Evolutionary conservation across 2,888 invertebrate species (phyloP).

Genomic region (Clanis bilineata): DNA sequence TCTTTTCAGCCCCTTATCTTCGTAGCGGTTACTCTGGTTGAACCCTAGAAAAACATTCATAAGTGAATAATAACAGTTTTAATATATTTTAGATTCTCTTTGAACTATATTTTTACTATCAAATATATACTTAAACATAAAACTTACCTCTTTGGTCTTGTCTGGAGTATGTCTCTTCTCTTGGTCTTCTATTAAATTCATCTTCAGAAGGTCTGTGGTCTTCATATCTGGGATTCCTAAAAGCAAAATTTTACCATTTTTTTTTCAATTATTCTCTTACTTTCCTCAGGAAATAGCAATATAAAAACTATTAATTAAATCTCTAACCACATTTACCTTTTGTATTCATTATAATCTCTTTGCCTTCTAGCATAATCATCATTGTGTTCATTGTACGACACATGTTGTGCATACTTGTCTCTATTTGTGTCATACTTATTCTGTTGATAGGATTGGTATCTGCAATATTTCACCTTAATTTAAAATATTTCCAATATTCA

Average conservation of each 20-base stretch:
- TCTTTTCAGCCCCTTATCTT: conserved; percentile 55
- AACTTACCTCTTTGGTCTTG: conserved; percentile 59
- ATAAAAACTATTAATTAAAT: conserved; percentile 6
- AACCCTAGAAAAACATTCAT: conserved; percentile 40
- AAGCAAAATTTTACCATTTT: conserved; percentile 16
- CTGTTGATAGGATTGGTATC: conserved; percentile 53
- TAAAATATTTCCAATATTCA: neutral
- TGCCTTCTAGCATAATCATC: conserved; percentile 53
- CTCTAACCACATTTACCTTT: conserved; percentile 50
- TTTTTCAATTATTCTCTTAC: conserved; percentile 15
- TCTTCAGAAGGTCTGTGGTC: conserved; percentile 47
- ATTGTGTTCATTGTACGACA: conserved; percentile 45
- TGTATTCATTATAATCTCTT: conserved; percentile 58
- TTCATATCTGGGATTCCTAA: conserved; percentile 49
- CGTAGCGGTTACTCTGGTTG: conserved; percentile 64
- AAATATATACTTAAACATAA: neutral
- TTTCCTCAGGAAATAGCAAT: neutral
- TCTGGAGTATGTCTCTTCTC: conserved; percentile 54
- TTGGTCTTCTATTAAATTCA: conserved; percentile 56
- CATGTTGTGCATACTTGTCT: conserved; percentile 52
- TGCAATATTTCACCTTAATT: conserved; percentile 38
- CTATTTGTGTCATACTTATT: conserved; percentile 57
- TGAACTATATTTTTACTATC: neutral
- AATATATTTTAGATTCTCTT: neutral
- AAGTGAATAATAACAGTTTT: conserved; percentile 9